Evolutionary conservation across 2,888 invertebrate genomes (phyloP).

Genomic region (Zygothrica quintamaculata): DNA sequence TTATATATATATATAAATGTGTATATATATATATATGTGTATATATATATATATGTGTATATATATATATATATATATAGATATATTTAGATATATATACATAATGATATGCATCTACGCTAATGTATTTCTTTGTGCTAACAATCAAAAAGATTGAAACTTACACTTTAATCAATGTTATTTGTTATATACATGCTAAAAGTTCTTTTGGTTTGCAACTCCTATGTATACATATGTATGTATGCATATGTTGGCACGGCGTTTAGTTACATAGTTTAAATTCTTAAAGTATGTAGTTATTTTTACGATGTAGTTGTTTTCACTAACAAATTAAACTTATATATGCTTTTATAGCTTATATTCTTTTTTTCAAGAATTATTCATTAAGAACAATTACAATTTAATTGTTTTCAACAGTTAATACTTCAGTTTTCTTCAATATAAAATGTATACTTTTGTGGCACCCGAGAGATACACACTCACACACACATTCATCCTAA

Average conservation of each 20-base stretch:
- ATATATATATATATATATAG: background rate
- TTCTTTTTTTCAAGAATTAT: background rate
- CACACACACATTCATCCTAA: constrained; percentile 19
- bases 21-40: constrained; percentile 18
- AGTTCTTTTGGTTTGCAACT: no score
- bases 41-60: constrained; percentile 2
- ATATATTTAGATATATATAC: no score
- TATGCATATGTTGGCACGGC: background rate
- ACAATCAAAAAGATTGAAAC: no score
- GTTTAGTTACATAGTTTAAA: constrained; percentile 2
- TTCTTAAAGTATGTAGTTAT: constrained; percentile 4
- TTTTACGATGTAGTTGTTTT: constrained; percentile 20
- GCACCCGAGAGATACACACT: constrained; percentile 24
- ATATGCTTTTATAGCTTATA: background rate
- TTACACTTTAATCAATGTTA: no score
- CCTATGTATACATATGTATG: background rate
- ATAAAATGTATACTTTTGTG: constrained; percentile 33
- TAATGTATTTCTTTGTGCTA: no score
- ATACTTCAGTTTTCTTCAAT: constrained; percentile 25
- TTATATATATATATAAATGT: background rate
- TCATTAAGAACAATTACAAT: constrained; percentile 4
- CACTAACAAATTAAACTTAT: constrained; percentile 15
- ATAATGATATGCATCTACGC: no score
- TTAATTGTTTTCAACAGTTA: no score
- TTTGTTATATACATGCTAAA: no score